phyloP scores from a whole-genome alignment of 2,888 invertebrate genomes.

The Agrenia bidenticulata region DNA sequence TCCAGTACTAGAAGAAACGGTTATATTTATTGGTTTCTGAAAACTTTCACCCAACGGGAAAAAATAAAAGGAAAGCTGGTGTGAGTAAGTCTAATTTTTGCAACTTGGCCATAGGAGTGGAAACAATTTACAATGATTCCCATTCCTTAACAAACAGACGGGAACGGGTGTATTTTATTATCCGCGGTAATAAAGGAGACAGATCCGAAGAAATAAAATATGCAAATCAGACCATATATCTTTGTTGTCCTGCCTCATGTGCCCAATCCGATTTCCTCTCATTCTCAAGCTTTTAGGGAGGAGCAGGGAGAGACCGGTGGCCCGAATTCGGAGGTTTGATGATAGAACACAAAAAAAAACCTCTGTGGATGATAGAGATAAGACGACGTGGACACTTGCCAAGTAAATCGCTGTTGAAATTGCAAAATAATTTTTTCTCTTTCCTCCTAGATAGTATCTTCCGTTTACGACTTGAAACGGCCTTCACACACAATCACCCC shows the following conservation, averaged over 20 bases:
- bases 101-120: background rate
- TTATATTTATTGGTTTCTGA: no score
- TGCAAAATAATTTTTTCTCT: constrained; percentile 8
- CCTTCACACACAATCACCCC: constrained; percentile 6
- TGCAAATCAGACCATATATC: constrained; percentile 16
- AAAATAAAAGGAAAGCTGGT: no score
- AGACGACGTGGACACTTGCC: constrained; percentile 12
- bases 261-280: constrained; percentile 13
- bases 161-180: constrained; percentile 7
- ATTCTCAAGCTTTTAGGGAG: background rate
- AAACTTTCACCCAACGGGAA: no score
- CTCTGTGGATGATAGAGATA: constrained; percentile 6
- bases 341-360: constrained; percentile 25
- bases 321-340: constrained; percentile 28
- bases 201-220: constrained; percentile 11
- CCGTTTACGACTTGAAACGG: background rate
- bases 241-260: constrained; percentile 12
- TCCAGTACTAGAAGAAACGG: no score
- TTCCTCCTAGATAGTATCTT: background rate
- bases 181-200: constrained; percentile 8
- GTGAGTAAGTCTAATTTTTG: no score
- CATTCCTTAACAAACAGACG: no score
- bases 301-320: constrained; percentile 24
- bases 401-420: constrained; percentile 14
- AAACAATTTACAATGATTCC: background rate